Evolutionary conservation across 2,797 vertebrate genomes (phyloP).

Genomic region (Dromococcyx pavoninus): DNA sequence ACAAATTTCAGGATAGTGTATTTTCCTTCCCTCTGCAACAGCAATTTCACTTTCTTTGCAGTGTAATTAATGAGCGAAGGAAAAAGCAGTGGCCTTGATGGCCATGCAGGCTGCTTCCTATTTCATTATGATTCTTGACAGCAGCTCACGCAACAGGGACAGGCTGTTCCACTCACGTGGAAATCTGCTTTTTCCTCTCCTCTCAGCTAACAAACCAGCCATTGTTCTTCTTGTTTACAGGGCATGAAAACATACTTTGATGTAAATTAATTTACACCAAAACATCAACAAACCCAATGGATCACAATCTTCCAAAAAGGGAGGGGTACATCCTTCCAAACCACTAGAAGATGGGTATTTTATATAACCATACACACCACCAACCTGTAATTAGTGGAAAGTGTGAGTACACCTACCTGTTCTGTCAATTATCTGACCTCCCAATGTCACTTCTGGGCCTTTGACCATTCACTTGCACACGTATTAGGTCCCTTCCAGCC

Average conservation of each 20-base stretch:
- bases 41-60: not conserved
- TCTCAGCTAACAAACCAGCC: not conserved
- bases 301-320: not conserved
- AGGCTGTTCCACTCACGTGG: not conserved
- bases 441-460: not conserved
- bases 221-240: not conserved
- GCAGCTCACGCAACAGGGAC: not conserved
- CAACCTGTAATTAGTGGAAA: not conserved
- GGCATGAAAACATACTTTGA: not conserved
- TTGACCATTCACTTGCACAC: not conserved
- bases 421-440: not conserved
- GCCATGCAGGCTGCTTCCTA: not conserved
- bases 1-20: accelerated
- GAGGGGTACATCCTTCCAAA: not conserved
- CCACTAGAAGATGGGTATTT: not conserved
- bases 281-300: not conserved
- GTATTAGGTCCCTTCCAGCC: not conserved
- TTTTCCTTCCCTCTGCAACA: not conserved
- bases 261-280: not conserved
- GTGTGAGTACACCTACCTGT: not conserved
- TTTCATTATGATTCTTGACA: not conserved
- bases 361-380: not conserved
- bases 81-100: not conserved
- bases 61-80: not conserved
- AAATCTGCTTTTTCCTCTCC: not conserved